Base-by-base conservation (phyloP, 2,113 vertebrate genomes). In the Eurypyga helias region DNA sequence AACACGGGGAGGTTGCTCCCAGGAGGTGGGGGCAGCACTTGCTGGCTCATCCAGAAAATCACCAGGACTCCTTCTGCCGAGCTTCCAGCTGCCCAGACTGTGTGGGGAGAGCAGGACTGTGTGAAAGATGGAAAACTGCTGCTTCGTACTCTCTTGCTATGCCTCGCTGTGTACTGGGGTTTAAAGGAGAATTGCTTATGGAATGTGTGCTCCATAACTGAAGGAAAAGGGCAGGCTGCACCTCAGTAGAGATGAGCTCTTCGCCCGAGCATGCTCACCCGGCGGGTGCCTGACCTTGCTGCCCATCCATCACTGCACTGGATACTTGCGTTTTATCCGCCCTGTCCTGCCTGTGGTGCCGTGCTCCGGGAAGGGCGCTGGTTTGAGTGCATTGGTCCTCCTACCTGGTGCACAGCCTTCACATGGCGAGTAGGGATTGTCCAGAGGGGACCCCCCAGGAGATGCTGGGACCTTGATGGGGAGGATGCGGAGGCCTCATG, bases 221-320 rank as follows among this genome's bases (percentile, higher is more conserved):
- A 79, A 65, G 46, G 38, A 6, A 65, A 72, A 65, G 34, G 34
- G 9, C 65, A 75, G 34, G 20, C 28, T 41, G 41, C 19, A 29
- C 33, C n/a, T 87, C 0, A 0, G 57, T 38, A 60, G 13, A 19
- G 57, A 2, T 41, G 48, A 58, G 54, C 43, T 82, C 17, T 58
- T 85, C 26, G 48, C 43, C 19, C 0, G 2, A 28, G 13, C 0
- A 0, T 46, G 21, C 23, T 71, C 0, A 0, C 34, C 75, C 2
- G 3, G 34, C 2, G 0, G 49, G 7, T 0, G 0, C 29, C 64
- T 72, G 80, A 48, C 6, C 26, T 31, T 5, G 0, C 33, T 79
- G 45, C 61, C 45, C 11, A 3, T 78, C 45, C 11, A 3, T 78
- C 54, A 7, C 49, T 45, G 46, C 41, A 41, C 20, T 33, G n/a